Conservation (phyloP, 2,113 vertebrate genomes). For the Melanerpes aurifrons region DNA sequence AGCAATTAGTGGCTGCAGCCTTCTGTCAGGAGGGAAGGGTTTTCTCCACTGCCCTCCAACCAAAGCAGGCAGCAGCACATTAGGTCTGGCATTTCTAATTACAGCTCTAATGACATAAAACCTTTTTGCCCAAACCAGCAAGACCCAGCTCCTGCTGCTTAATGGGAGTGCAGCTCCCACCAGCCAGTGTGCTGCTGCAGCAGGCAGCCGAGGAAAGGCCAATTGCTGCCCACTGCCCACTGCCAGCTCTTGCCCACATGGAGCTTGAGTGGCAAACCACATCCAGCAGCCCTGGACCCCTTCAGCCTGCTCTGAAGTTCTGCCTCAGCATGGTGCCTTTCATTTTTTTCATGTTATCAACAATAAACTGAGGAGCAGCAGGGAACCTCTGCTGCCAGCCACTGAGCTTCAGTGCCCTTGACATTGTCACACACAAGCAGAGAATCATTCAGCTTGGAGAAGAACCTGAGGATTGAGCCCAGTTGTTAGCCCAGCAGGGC, state of each 20-base stretch:
- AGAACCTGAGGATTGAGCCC: too few relatives aligned
- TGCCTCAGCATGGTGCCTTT: neutral
- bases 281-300: neutral
- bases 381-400: too few relatives aligned
- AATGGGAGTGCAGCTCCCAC: constrained; percentile 57
- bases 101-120: constrained; percentile 63
- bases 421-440: too few relatives aligned
- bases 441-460: too few relatives aligned
- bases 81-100: constrained; percentile 73
- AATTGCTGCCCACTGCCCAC: constrained; percentile 31
- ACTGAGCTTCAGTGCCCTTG: too few relatives aligned
- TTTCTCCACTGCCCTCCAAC: constrained; percentile 45
- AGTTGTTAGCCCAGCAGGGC: too few relatives aligned
- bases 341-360: too few relatives aligned
- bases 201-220: constrained; percentile 59
- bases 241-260: constrained; percentile 43
- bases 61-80: constrained; percentile 63
- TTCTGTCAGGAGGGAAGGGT: constrained; percentile 58
- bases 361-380: too few relatives aligned
- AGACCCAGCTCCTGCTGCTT: constrained; percentile 68
- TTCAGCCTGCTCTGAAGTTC: constrained; percentile 36
- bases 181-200: constrained; percentile 37
- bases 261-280: constrained; percentile 25
- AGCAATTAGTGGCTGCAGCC: constrained; percentile 30
- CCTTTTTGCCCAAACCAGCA: constrained; percentile 65